phyloP scores from a whole-genome alignment of 2,888 invertebrate genomes.

The Iselma pallidipennis region DNA sequence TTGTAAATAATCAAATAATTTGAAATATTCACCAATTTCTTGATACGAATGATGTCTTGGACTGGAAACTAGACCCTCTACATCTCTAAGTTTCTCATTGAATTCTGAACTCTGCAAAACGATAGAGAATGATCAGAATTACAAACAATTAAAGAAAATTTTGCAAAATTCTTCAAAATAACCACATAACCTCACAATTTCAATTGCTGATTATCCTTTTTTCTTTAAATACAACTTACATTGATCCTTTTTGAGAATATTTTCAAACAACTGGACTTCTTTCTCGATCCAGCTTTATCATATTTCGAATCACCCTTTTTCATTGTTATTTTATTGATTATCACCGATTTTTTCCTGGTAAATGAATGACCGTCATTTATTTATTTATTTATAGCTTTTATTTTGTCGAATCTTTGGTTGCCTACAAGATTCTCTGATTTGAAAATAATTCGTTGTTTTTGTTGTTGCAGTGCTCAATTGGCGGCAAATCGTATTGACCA shows the following conservation, averaged over 20 bases:
- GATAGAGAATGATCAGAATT: no score
- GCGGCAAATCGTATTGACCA: slow-evolving; percentile 57
- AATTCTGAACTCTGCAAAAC: background rate
- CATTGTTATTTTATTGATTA: no score
- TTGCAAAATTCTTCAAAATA: no score
- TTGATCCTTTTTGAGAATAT: no score
- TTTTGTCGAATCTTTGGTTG: background rate
- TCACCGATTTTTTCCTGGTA: no score
- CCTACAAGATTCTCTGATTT: background rate
- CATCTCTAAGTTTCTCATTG: background rate
- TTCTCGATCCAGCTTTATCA: no score
- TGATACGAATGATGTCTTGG: background rate
- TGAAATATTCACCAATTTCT: background rate
- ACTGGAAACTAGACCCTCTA: background rate
- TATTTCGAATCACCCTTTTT: no score
- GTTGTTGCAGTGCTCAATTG: slow-evolving; percentile 50
- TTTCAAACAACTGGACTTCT: no score
- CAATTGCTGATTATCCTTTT: no score
- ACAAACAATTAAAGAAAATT: no score
- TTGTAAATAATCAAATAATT: background rate
- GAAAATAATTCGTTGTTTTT: slow-evolving; percentile 5
- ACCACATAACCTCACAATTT: background rate
- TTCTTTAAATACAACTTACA: no score
- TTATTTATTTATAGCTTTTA: background rate
- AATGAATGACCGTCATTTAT: no score